These are phyloP conservation scores for Montifringilla adamsi DNA, from an alignment of 2,113 vertebrate genomes.

Conservation along the genomic window DNA sequence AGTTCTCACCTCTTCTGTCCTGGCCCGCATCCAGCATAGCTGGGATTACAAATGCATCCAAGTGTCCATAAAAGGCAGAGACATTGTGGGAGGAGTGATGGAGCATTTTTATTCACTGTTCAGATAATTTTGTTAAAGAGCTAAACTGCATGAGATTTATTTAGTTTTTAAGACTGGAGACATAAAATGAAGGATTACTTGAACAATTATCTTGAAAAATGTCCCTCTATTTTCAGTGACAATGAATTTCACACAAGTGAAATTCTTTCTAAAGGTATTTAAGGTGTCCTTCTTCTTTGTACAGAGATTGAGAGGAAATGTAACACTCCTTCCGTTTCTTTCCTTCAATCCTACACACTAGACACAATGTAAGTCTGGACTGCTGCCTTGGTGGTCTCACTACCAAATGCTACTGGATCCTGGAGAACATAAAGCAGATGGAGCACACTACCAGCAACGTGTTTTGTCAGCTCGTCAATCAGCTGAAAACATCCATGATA, in stretches of 20 bases:
- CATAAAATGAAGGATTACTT: not conserved
- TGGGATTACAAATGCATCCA: not conserved
- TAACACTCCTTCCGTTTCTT: not conserved
- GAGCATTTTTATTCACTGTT: not conserved
- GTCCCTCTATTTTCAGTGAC: not conserved
- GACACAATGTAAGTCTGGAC: slow-evolving; percentile 39
- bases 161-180: not conserved
- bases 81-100: not conserved
- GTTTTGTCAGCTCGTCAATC: slow-evolving; percentile 42
- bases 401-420: slow-evolving; percentile 49
- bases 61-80: not conserved
- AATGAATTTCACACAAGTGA: not conserved
- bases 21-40: not conserved
- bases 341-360: slow-evolving; percentile 14
- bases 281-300: not conserved
- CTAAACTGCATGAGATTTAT: not conserved
- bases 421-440: slow-evolving; percentile 59
- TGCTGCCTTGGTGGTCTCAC: not conserved
- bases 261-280: not conserved
- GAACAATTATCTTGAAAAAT: slow-evolving; percentile 4
- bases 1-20: not conserved
- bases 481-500: slow-evolving; percentile 8
- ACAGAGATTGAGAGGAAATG: not conserved
- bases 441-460: slow-evolving; percentile 13
- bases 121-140: not conserved